Evolutionary conservation across 2,888 invertebrate species (phyloP).

Genomic region (Oscheius sp.): DNA sequence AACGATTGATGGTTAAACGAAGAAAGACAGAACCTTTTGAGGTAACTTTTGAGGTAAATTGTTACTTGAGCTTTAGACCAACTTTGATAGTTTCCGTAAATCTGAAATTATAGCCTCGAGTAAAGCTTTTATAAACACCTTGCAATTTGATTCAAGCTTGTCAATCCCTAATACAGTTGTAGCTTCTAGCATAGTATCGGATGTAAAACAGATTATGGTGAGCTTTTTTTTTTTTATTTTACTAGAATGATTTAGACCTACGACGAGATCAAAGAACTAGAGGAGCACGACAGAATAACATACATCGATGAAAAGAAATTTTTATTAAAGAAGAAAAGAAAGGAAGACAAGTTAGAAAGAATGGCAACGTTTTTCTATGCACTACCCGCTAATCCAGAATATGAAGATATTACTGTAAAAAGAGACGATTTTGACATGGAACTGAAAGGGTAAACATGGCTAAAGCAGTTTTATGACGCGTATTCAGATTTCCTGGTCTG

Average conservation of each 20-base stretch:
- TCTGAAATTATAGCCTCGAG: too few relatives aligned
- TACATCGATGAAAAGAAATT: too few relatives aligned
- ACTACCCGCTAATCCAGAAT: background rate
- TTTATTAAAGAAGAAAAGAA: too few relatives aligned
- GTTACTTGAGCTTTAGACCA: too few relatives aligned
- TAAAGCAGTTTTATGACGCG: background rate
- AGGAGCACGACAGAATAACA: too few relatives aligned
- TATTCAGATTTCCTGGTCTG: conserved; percentile 11
- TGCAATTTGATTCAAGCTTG: background rate
- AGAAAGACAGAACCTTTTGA: too few relatives aligned
- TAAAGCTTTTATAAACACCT: too few relatives aligned
- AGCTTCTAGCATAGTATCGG: background rate
- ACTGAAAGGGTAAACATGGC: conserved; percentile 2
- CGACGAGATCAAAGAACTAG: too few relatives aligned
- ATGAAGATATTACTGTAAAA: background rate
- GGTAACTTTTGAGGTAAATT: too few relatives aligned
- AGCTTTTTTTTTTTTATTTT: background rate
- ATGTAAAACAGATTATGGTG: conserved; percentile 5
- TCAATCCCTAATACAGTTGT: background rate
- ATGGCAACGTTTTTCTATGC: background rate
- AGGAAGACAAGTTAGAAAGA: background rate
- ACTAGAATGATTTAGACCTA: background rate
- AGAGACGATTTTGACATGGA: background rate
- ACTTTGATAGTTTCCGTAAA: too few relatives aligned
- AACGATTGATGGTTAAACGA: too few relatives aligned